phyloP scores from a whole-genome alignment of 2,797 vertebrate genomes.

The Danio choprae region DNA sequence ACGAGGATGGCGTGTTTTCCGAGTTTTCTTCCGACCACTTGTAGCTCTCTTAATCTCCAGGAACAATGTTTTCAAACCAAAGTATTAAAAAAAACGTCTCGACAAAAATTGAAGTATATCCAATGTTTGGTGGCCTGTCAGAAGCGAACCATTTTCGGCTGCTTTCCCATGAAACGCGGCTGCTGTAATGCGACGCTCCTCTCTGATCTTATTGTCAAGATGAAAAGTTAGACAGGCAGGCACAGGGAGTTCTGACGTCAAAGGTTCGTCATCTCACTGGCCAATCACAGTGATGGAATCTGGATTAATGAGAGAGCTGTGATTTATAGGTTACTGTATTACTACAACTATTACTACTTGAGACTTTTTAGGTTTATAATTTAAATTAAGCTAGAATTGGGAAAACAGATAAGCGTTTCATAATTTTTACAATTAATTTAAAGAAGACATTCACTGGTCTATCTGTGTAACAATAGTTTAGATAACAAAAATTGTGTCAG shows the following conservation, averaged over 20 bases:
- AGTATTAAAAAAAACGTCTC: background rate
- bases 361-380: too few relatives aligned
- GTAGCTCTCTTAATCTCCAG: background rate
- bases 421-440: too few relatives aligned
- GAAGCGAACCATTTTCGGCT: constrained; percentile 13
- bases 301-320: background rate
- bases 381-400: too few relatives aligned
- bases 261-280: background rate
- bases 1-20: constrained; percentile 18
- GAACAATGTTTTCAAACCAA: background rate
- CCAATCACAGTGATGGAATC: constrained; percentile 14
- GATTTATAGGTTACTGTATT: constrained; percentile 17
- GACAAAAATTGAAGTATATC: background rate
- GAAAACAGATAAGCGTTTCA: too few relatives aligned
- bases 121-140: constrained; percentile 19
- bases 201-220: constrained; percentile 1
- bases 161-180: background rate
- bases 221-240: background rate
- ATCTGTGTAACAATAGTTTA: too few relatives aligned
- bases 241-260: background rate
- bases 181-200: constrained; percentile 21
- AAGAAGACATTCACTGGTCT: too few relatives aligned
- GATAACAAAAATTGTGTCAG: too few relatives aligned
- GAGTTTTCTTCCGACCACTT: constrained; percentile 7
- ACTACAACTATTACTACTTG: too few relatives aligned